A percentile compares a stretch with the other conserved stretches of the same genome.
Evolutionary conservation across 2,797 vertebrate genomes (phyloP).

Genomic region (Kryptolebias ocellatus): DNA sequence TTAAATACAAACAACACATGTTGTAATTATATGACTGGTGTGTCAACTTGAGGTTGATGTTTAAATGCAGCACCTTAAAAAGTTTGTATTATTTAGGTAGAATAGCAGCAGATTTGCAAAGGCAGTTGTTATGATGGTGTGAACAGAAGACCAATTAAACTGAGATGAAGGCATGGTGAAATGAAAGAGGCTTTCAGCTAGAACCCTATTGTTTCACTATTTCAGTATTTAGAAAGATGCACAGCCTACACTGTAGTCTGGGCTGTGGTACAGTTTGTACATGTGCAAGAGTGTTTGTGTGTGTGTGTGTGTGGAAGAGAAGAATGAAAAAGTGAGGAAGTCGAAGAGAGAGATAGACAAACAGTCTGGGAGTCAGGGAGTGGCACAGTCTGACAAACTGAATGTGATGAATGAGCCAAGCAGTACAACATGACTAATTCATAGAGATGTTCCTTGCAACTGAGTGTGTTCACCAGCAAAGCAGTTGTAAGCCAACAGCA

Average conservation of each 20-base stretch:
- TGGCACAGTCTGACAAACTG: conserved; percentile 72
- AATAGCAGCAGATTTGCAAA: conserved; percentile 67
- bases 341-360: conserved; percentile 51
- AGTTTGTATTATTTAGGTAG: conserved; percentile 58
- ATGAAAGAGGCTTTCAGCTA: conserved; percentile 83
- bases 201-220: conserved; percentile 80
- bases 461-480: conserved; percentile 62
- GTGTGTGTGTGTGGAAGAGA: neutral
- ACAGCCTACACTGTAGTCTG: conserved; percentile 72
- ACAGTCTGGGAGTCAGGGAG: conserved; percentile 72
- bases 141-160: conserved; percentile 77
- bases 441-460: conserved; percentile 69
- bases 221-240: conserved; percentile 83
- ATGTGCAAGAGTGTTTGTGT: conserved; percentile 7
- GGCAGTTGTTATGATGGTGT: conserved; percentile 68
- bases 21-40: conserved; percentile 18
- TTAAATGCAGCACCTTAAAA: conserved; percentile 52
- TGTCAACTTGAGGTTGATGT: conserved; percentile 33
- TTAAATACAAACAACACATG: conserved; percentile 37
- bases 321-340: conserved; percentile 19
- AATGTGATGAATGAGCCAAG: conserved; percentile 74
- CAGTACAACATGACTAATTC: conserved; percentile 79
- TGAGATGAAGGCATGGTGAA: conserved; percentile 78
- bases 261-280: conserved; percentile 38
- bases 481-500: conserved; percentile 43